Evolutionary conservation across 92 coral and sea anemone genomes (phyloP).

Genomic region (Pocillopora grandis): DNA sequence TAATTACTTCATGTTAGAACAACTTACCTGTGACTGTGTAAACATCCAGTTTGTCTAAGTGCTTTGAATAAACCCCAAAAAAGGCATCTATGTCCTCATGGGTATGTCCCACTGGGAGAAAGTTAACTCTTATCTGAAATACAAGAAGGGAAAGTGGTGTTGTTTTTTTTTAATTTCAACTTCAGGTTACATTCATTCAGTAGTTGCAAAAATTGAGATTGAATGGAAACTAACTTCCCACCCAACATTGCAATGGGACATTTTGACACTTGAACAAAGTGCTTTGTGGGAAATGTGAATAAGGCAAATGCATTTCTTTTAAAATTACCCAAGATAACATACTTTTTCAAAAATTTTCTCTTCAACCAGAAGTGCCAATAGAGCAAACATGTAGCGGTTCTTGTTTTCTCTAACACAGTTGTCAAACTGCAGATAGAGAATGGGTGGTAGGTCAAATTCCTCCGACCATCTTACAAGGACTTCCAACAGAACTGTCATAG

Average conservation of each 20-base stretch:
- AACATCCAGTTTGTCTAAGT: slow-evolving; percentile 39
- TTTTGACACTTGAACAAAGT: not conserved
- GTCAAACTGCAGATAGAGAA: slow-evolving; percentile 58
- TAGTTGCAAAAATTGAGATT: too few species aligned
- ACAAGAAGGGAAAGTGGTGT: not conserved
- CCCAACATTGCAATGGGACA: too few species aligned
- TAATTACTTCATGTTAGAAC: too few species aligned
- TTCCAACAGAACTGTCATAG: slow-evolving; percentile 45
- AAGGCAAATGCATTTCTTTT: not conserved
- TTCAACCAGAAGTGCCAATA: slow-evolving; percentile 51
- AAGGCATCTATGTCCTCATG: slow-evolving; percentile 67
- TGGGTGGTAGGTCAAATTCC: slow-evolving; percentile 50
- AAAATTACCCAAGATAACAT: not conserved
- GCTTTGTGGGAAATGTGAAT: not conserved
- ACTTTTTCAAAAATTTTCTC: slow-evolving; percentile 61
- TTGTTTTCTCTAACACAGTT: slow-evolving; percentile 66
- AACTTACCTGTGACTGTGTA: slow-evolving; percentile 47
- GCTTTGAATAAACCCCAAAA: slow-evolving; percentile 56
- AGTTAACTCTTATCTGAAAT: slow-evolving; percentile 50
- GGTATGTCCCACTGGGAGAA: slow-evolving; percentile 63
- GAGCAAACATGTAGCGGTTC: slow-evolving; percentile 40
- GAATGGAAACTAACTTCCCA: too few species aligned
- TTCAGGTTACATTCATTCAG: too few species aligned
- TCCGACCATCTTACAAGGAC: slow-evolving; percentile 42
- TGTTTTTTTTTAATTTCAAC: not conserved